A percentile compares a stretch with the other conserved stretches of the same genome.
Conservation (phyloP, 2,113 vertebrate genomes). For the Sorex fumeus region DNA sequence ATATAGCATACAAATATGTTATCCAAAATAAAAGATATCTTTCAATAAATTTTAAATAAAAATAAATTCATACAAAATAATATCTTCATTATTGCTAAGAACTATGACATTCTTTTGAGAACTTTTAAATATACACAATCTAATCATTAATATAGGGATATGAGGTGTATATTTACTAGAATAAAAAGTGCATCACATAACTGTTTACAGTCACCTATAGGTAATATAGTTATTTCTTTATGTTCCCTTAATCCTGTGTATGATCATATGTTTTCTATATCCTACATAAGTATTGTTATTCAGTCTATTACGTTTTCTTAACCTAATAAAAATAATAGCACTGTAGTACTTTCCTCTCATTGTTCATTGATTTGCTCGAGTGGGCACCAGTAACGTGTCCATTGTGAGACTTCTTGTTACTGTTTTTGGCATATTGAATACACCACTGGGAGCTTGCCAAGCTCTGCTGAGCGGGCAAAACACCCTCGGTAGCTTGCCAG, state of each 20-base stretch:
- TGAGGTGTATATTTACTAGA: neutral
- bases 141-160: neutral
- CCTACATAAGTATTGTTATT: neutral
- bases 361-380: no score
- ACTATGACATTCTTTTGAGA: neutral
- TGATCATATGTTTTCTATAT: neutral
- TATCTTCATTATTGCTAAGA: neutral
- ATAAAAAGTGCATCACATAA: neutral
- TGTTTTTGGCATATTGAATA: no score
- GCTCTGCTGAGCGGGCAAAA: no score
- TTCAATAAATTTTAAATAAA: slow-evolving; percentile 1
- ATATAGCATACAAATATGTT: neutral
- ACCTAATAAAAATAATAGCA: neutral
- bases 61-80: neutral
- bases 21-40: neutral
- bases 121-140: neutral
- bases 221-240: slow-evolving; percentile 27
- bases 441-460: no score
- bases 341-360: no score
- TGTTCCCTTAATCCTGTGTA: neutral
- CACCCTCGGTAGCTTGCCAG: no score
- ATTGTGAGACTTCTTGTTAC: no score
- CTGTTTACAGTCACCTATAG: neutral
- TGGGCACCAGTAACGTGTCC: no score
- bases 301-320: neutral